Base-by-base conservation (phyloP, 2,888 invertebrate species). In the Nycteola revayana region DNA sequence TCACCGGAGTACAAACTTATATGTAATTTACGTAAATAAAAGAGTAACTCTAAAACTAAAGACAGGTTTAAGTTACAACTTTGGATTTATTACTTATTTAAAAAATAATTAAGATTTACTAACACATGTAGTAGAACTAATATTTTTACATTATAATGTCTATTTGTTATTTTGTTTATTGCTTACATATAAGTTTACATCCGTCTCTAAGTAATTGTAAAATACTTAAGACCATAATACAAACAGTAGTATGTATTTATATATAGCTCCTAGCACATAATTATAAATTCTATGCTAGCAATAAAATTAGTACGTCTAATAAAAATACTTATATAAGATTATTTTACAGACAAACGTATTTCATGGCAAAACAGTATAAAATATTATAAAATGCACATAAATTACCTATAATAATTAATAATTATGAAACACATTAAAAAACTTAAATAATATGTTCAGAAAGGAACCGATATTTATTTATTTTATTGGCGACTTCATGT, bases 381-480 rank as follows among this genome's bases (percentile, higher is more conserved):
- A 42, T 28, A 41, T 49, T 56, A 42, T 44, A 57, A 46, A 60
- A 51, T 51, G 45, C 39, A 36, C 41, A 55, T 59, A 64, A 65
- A 61, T 66, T 62, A 67, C 57, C 44, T 63, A 66, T 33, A 52
- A 49, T 58, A 60, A 62, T n/a, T 21, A n/a, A 5, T 22, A 28
- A 8, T 21, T n/a, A 21, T 18, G n/a, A 10, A 22, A 37, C 25
- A 28, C n/a, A 21, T 21, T 21, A 5, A 21, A n/a, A 21, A 21
- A 21, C 21, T 21, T 21, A 21, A 14, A 21, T 21, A 5, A n/a
- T 21, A 2, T n/a, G 3, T 21, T 21, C 7, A 2, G 7, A 21
- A n/a, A 21, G 3, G 21, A 5, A 21, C 14, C 14, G 2, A 14
- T 14, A 7, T n/a, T 21, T 21, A 21, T 21, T n/a, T 21, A 21